These are phyloP conservation scores for Scopus umbretta DNA, from an alignment of 2,113 vertebrate species.

Conservation along the genomic window DNA sequence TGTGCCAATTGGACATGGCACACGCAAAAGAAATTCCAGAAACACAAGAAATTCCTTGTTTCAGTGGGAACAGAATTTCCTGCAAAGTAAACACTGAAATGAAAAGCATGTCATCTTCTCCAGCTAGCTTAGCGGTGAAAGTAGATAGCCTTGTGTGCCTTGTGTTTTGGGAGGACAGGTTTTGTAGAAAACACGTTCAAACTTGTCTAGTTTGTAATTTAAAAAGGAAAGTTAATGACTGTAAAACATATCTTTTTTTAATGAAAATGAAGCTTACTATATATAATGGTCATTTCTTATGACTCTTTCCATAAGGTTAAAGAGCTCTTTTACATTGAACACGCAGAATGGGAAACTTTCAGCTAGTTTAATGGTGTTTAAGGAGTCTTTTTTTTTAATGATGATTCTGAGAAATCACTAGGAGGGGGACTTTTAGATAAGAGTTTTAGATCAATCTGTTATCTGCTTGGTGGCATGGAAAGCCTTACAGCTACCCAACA, in stretches of 20 bases:
- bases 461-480: neutral
- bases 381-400: neutral
- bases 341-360: neutral
- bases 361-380: neutral
- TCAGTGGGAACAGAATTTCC: neutral
- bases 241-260: neutral
- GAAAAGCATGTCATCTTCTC: neutral
- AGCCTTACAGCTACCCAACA: neutral
- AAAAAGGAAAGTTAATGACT: neutral
- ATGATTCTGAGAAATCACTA: neutral
- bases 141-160: neutral
- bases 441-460: neutral
- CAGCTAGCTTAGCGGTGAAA: fast-evolving
- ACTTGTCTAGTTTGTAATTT: neutral
- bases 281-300: neutral
- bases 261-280: neutral
- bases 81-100: neutral
- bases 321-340: neutral
- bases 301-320: neutral
- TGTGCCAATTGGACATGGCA: neutral
- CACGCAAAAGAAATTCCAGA: neutral
- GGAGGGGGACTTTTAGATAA: neutral
- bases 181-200: neutral
- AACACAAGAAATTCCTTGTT: neutral
- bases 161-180: neutral